Evolutionary conservation across 2,797 vertebrate species (phyloP).

Genomic region (Hippoglossus hippoglossus): DNA sequence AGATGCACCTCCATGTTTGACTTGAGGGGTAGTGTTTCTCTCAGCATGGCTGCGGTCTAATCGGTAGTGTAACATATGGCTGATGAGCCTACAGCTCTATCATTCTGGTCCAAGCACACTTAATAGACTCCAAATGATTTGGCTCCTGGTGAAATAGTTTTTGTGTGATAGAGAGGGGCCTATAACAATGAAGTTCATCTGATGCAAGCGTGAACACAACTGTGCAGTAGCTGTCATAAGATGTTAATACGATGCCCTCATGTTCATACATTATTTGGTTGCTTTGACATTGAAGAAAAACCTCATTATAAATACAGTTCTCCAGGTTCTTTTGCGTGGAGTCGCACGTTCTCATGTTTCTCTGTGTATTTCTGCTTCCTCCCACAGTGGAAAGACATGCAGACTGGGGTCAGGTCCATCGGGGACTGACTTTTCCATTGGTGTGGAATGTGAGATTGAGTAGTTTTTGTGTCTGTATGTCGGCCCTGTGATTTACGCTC

Average conservation of each 20-base stretch:
- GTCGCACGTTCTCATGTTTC: too few species aligned
- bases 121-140: conserved; percentile 55
- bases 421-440: too few species aligned
- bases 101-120: conserved; percentile 54
- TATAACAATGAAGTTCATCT: background rate
- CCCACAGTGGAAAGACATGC: too few species aligned
- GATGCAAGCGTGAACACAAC: conserved; percentile 16
- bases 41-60: conserved; percentile 69
- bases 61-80: conserved; percentile 72
- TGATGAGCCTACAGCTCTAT: conserved; percentile 64
- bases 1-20: conserved; percentile 69
- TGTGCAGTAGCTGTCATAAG: background rate
- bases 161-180: conserved; percentile 31
- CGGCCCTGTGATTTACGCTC: too few species aligned
- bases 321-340: background rate
- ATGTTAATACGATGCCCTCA: too few species aligned
- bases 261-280: background rate
- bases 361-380: too few species aligned
- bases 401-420: too few species aligned
- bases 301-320: conserved; percentile 2
- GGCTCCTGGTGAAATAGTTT: conserved; percentile 49
- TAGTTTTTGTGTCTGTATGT: too few species aligned
- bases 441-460: too few species aligned
- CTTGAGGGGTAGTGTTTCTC: conserved; percentile 59
- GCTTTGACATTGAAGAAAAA: background rate